These are phyloP conservation scores for Laupala kohalensis DNA, from an alignment of 1,140 invertebrate species.

Conservation along the genomic window DNA sequence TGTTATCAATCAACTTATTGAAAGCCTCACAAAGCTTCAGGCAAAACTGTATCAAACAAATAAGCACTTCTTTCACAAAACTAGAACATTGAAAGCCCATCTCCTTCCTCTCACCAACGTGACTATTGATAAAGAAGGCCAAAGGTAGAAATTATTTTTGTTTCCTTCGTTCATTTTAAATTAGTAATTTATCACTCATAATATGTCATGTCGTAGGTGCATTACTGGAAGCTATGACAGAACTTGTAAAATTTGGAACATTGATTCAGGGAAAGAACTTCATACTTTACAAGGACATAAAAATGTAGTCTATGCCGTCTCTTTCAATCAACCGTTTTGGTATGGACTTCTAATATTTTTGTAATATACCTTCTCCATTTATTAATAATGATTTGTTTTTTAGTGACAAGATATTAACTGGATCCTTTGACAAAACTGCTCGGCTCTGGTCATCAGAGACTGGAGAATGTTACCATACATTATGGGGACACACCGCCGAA, in stretches of 20 bases:
- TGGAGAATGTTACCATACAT: conserved; percentile 50
- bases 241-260: conserved; percentile 72
- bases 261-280: conserved; percentile 53
- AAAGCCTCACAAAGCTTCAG: conserved; percentile 36
- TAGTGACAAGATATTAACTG: conserved; percentile 62
- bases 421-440: conserved; percentile 68
- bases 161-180: not conserved
- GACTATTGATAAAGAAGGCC: conserved; percentile 53
- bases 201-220: conserved; percentile 38
- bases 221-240: conserved; percentile 70
- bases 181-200: not conserved
- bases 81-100: conserved; percentile 56
- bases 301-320: conserved; percentile 67
- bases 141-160: conserved; percentile 28
- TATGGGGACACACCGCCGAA: conserved; percentile 59
- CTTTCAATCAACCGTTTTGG: conserved; percentile 63
- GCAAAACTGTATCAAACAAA: conserved; percentile 34
- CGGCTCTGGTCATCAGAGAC: conserved; percentile 47
- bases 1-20: conserved; percentile 38
- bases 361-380: not conserved
- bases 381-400: not conserved
- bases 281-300: conserved; percentile 57
- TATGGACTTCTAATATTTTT: conserved; percentile 21
- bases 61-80: conserved; percentile 45
- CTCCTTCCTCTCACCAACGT: conserved; percentile 67